Base-by-base conservation (phyloP, 37 sponge, comb jelly and placozoan genomes). In the Ephydatia muelleri region DNA sequence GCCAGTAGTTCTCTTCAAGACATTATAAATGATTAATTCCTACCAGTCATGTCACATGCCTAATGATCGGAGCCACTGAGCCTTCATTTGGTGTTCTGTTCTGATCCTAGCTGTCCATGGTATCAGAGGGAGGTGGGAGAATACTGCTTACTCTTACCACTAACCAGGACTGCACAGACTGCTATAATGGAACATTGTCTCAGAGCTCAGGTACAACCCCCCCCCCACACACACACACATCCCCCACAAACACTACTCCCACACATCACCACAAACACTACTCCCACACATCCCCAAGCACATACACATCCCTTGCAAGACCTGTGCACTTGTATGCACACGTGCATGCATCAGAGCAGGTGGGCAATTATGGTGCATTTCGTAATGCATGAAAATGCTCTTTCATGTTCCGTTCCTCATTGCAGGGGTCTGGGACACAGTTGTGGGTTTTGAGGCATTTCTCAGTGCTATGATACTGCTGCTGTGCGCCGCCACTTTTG, bases 381-480 rank as follows among this genome's bases (percentile, higher is more conserved):
- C 5, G 5, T 31, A 3, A 71, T 13, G 72, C 72, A 71, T 25
- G 78, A 38, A 8, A 34, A 30, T 49, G 12, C 31, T 12, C 4
- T 47, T 65, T 23, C 57, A 67, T 57, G 36, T 80, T 33, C 8
- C 37, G 9, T 78, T 67, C 35, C 26, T 12, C 33, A 13, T 57
- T 37, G 3, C 67, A 38, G 34, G 26, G 67, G 38, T 3, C 1
- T 84, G 68, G 57, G 57, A 16, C 57, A 57, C 57, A 19, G 57
- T 14, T 1, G 57, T 21, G 16, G 16, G 16, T 21, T 57, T 57
- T 57, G 57, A 57, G 16, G 73, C 84, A 16, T 47, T 73, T 3
- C 38, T 89, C 67, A 84, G 84, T 80, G 36, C 79, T 12, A 40
- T 79, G 2, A 48, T 89, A 25, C 33, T 84, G 0, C 26, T 49